phyloP scores from a whole-genome alignment of 2,888 invertebrate genomes.

The Lochmaea capreae region DNA sequence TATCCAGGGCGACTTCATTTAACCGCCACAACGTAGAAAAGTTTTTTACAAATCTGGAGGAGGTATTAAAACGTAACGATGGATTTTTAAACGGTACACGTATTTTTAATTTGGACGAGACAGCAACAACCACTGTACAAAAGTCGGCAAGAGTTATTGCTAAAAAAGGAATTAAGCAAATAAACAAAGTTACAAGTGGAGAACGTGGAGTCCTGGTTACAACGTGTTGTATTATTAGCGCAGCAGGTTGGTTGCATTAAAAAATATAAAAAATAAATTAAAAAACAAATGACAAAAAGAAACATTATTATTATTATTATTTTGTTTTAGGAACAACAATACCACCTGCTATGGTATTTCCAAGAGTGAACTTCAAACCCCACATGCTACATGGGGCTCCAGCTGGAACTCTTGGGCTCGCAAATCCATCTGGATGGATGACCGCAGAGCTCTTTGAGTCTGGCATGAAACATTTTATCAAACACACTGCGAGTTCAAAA shows the following conservation, averaged over 20 bases:
- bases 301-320: too few species aligned
- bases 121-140: background rate
- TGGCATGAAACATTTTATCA: too few species aligned
- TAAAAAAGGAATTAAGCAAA: constrained; percentile 13
- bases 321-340: background rate
- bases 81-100: constrained; percentile 8
- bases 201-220: constrained; percentile 15
- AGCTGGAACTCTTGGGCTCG: background rate
- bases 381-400: constrained; percentile 4
- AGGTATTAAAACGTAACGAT: background rate
- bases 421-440: background rate
- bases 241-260: too few species aligned
- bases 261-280: too few species aligned
- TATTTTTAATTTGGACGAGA: constrained; percentile 2
- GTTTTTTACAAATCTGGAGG: constrained; percentile 1
- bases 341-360: constrained; percentile 10
- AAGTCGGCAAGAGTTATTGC: constrained; percentile 13
- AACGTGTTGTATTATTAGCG: constrained; percentile 12
- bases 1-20: constrained; percentile 7
- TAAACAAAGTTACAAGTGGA: constrained; percentile 6
- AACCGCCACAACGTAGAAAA: background rate
- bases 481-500: too few species aligned
- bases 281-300: too few species aligned
- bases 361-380: background rate
- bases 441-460: background rate